A percentile compares a stretch with the other conserved stretches of the same genome.
phyloP scores from a whole-genome alignment of 2,797 vertebrate species.

The Eupleurogrammus muticus region DNA sequence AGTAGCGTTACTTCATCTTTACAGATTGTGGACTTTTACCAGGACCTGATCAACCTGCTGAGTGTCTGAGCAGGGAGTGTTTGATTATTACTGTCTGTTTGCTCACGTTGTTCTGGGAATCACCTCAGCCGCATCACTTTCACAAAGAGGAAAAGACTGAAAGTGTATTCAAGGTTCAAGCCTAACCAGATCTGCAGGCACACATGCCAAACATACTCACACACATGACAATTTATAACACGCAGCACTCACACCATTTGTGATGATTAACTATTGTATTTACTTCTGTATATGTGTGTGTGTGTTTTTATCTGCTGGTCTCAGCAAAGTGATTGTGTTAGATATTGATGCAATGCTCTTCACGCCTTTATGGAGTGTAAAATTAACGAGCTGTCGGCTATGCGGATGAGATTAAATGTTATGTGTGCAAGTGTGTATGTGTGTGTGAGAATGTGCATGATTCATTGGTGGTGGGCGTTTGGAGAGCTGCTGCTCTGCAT shows the following conservation, averaged over 20 bases:
- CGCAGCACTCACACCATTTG: slow-evolving; percentile 30
- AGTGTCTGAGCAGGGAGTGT: slow-evolving; percentile 30
- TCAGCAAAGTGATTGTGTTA: slow-evolving; percentile 73
- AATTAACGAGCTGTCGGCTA: slow-evolving; percentile 74
- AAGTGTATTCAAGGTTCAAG: not conserved
- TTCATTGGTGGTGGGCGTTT: slow-evolving; percentile 70
- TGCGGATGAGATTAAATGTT: slow-evolving; percentile 68
- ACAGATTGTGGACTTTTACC: not conserved
- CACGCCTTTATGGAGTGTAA: slow-evolving; percentile 73
- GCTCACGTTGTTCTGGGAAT: slow-evolving; percentile 12
- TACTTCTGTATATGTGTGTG: slow-evolving; percentile 35
- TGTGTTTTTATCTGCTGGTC: slow-evolving; percentile 63
- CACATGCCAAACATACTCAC: not conserved
- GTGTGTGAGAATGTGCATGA: slow-evolving; percentile 56
- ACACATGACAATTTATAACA: slow-evolving; percentile 35
- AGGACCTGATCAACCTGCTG: slow-evolving; percentile 51
- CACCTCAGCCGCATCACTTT: not conserved
- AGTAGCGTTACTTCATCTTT: not conserved
- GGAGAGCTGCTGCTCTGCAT: slow-evolving; percentile 72
- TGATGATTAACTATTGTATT: slow-evolving; percentile 68
- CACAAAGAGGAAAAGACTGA: not conserved
- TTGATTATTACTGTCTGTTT: not conserved
- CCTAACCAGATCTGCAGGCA: not conserved
- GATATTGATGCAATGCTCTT: slow-evolving; percentile 74
- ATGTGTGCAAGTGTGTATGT: slow-evolving; percentile 14